These are phyloP conservation scores for Rhadinocentrus ornatus DNA, from an alignment of 2,797 vertebrate species.

Conservation along the genomic window DNA sequence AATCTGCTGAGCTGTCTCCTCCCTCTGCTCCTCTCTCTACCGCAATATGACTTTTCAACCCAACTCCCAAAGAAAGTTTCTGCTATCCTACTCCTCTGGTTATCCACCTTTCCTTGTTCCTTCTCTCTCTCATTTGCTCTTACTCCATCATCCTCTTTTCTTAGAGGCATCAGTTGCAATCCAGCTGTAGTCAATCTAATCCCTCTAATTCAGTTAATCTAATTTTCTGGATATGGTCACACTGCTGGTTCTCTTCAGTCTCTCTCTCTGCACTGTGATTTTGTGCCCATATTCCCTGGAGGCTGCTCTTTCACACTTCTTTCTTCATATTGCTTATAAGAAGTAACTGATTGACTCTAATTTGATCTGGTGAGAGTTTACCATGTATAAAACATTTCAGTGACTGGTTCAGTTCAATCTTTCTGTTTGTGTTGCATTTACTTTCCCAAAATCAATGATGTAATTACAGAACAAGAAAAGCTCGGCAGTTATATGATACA, in stretches of 20 bases:
- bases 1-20: constrained; percentile 78
- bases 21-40: constrained; percentile 57
- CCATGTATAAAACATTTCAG: constrained; percentile 3
- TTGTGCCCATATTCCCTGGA: constrained; percentile 46
- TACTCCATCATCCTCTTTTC: constrained; percentile 45
- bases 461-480: neutral
- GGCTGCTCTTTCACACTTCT: constrained; percentile 36
- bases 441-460: neutral
- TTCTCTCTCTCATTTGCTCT: constrained; percentile 1
- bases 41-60: constrained; percentile 72
- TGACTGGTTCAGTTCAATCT: constrained; percentile 1
- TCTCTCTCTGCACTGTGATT: constrained; percentile 36
- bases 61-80: constrained; percentile 66
- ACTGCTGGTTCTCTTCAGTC: constrained; percentile 56
- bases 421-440: neutral
- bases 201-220: constrained; percentile 79
- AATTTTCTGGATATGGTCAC: constrained; percentile 71
- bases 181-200: constrained; percentile 73
- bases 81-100: constrained; percentile 43
- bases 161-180: constrained; percentile 63
- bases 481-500: neutral
- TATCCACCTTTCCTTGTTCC: constrained; percentile 16
- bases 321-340: constrained; percentile 23
- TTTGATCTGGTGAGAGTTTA: constrained; percentile 25
- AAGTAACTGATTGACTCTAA: constrained; percentile 39